Percentiles rank a stretch among this genome's conserved stretches.
These are phyloP conservation scores for Leptoclinus maculatus DNA, from an alignment of 2,797 vertebrate genomes.

Conservation along the genomic window DNA sequence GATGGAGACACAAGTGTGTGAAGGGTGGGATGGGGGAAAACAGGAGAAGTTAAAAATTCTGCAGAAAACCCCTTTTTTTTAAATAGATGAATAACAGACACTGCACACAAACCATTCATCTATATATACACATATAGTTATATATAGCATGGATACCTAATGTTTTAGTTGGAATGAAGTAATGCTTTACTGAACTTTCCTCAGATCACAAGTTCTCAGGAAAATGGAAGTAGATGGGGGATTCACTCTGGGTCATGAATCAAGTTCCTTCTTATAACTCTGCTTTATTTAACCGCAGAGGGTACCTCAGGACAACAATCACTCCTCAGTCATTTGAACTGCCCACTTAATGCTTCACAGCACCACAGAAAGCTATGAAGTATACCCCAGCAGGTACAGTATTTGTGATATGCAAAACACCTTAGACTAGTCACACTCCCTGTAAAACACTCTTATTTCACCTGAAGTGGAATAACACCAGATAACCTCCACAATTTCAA, in stretches of 20 bases:
- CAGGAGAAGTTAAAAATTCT: not conserved
- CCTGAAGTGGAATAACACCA: not conserved
- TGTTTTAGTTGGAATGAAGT: slow-evolving; percentile 44
- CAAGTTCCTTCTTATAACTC: slow-evolving; percentile 81
- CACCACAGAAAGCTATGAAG: not conserved
- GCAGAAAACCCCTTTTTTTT: slow-evolving; percentile 10
- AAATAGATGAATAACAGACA: slow-evolving; percentile 12
- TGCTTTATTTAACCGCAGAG: slow-evolving; percentile 68
- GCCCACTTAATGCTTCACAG: not conserved
- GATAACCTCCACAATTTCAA: not conserved
- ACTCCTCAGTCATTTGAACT: slow-evolving; percentile 39
- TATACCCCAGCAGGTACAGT: not conserved
- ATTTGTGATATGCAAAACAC: not conserved
- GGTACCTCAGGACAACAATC: slow-evolving; percentile 67
- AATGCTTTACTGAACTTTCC: slow-evolving; percentile 70
- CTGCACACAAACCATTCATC: not conserved
- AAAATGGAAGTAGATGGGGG: slow-evolving; percentile 82
- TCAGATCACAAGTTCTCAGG: slow-evolving; percentile 77
- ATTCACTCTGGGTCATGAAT: slow-evolving; percentile 83
- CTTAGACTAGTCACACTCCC: not conserved
- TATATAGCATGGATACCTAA: not conserved
- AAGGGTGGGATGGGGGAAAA: not conserved
- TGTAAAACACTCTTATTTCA: not conserved
- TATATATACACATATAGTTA: not conserved
- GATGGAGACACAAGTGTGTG: slow-evolving; percentile 26